phyloP scores from a whole-genome alignment of 2,113 vertebrate genomes.

The Brachyhypopomus occidentalis region DNA sequence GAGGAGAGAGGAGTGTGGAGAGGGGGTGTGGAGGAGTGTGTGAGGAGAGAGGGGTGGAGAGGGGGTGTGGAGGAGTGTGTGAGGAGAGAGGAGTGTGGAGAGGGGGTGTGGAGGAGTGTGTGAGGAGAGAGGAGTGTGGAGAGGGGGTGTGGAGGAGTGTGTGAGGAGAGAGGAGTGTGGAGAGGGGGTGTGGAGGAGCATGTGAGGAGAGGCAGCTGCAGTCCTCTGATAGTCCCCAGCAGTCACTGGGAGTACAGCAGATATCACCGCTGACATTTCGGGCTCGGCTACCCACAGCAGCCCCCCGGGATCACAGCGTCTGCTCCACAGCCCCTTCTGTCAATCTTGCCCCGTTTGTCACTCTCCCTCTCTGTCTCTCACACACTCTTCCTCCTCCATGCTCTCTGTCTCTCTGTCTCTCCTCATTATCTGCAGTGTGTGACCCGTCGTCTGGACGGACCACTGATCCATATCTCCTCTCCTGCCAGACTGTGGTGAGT shows the following conservation, averaged over 20 bases:
- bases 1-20: too few relatives aligned
- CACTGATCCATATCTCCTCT: slow-evolving; percentile 48
- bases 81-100: too few relatives aligned
- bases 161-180: not conserved
- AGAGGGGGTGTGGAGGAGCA: not conserved
- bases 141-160: not conserved
- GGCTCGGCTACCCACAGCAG: slow-evolving; percentile 67
- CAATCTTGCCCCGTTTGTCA: slow-evolving; percentile 62
- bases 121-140: too few relatives aligned
- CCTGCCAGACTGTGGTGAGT: slow-evolving; percentile 1
- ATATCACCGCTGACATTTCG: slow-evolving; percentile 83
- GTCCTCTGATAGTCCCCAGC: slow-evolving; percentile 67
- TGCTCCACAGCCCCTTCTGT: slow-evolving; percentile 56
- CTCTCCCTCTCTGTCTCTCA: slow-evolving; percentile 48
- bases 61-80: too few relatives aligned
- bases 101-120: too few relatives aligned
- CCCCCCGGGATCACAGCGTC: slow-evolving; percentile 17
- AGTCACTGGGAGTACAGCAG: slow-evolving; percentile 62
- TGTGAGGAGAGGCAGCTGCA: slow-evolving; percentile 67
- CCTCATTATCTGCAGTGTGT: slow-evolving; percentile 44
- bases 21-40: too few relatives aligned
- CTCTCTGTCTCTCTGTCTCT: not conserved
- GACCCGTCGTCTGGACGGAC: slow-evolving; percentile 48
- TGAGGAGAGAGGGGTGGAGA: too few relatives aligned
- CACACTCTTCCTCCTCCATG: slow-evolving; percentile 24